Percentiles rank a stretch among this genome's conserved stretches.
phyloP scores from a whole-genome alignment of 2,888 invertebrate species.

The Dioctria rufipes region DNA sequence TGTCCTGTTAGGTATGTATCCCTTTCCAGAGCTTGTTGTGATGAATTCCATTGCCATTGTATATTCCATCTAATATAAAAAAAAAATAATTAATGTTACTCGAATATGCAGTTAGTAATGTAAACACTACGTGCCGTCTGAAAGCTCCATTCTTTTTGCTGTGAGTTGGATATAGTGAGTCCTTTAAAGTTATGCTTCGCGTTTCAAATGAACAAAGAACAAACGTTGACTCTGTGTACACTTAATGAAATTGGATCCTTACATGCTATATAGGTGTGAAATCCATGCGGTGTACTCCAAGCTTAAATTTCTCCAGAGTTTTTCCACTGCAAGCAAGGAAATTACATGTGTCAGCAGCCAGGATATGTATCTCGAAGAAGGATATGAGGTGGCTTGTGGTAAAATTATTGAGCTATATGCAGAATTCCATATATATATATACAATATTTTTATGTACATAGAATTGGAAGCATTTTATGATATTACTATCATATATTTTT shows the following conservation, averaged over 20 bases:
- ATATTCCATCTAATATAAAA: constrained; percentile 6
- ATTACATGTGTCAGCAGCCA: constrained; percentile 39
- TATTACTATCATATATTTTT: too few species aligned
- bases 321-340: constrained; percentile 13
- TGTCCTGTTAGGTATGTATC: constrained; percentile 16
- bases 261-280: constrained; percentile 42
- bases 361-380: constrained; percentile 35
- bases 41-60: constrained; percentile 32
- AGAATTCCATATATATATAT: too few species aligned
- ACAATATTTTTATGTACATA: too few species aligned
- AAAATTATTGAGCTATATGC: too few species aligned
- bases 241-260: constrained; percentile 41
- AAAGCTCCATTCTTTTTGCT: constrained; percentile 15
- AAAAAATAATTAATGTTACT: not conserved
- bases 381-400: not conserved
- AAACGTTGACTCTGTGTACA: constrained; percentile 43
- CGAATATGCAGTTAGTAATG: constrained; percentile 35
- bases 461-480: too few species aligned
- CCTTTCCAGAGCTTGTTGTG: constrained; percentile 17
- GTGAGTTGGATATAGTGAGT: not conserved
- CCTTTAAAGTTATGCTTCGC: constrained; percentile 15
- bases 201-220: constrained; percentile 9
- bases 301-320: constrained; percentile 28
- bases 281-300: not conserved
- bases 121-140: constrained; percentile 33